Evolutionary conservation across 1,140 invertebrate species (phyloP).

Genomic region (Polypedilum pembai): DNA sequence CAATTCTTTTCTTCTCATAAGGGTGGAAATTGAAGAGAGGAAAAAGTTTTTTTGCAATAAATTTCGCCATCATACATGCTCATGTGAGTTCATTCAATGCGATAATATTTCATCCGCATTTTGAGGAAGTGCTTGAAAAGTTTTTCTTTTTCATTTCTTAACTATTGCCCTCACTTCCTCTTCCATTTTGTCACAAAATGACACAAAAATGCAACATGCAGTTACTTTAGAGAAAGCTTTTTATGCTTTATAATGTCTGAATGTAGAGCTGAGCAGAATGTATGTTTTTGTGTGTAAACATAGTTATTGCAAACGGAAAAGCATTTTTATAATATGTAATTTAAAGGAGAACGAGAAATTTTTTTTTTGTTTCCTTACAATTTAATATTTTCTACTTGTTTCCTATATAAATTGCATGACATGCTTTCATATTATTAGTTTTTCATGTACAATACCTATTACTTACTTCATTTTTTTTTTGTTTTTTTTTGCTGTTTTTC

Average conservation of each 20-base stretch:
- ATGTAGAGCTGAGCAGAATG: background rate
- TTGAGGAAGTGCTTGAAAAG: background rate
- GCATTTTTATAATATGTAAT: constrained; percentile 13
- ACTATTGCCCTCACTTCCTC: background rate
- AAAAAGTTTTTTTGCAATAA: background rate
- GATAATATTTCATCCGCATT: too few species aligned
- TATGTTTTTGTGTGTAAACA: background rate
- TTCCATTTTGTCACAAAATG: background rate
- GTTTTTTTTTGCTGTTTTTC: background rate
- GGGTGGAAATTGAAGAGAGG: background rate
- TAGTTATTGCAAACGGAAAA: background rate
- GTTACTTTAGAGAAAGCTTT: background rate
- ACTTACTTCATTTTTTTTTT: background rate
- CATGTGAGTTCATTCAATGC: background rate
- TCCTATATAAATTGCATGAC: constrained; percentile 6
- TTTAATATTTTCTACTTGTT: background rate
- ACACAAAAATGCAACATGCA: background rate
- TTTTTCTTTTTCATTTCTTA: background rate
- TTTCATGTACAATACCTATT: background rate
- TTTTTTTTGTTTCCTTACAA: background rate
- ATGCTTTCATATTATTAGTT: background rate
- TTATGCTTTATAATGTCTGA: background rate
- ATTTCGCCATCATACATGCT: background rate
- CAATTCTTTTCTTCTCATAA: background rate
- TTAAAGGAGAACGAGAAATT: constrained; percentile 2